Conservation (phyloP, 2,113 vertebrate genomes). For the Macrotis lagotis region DNA sequence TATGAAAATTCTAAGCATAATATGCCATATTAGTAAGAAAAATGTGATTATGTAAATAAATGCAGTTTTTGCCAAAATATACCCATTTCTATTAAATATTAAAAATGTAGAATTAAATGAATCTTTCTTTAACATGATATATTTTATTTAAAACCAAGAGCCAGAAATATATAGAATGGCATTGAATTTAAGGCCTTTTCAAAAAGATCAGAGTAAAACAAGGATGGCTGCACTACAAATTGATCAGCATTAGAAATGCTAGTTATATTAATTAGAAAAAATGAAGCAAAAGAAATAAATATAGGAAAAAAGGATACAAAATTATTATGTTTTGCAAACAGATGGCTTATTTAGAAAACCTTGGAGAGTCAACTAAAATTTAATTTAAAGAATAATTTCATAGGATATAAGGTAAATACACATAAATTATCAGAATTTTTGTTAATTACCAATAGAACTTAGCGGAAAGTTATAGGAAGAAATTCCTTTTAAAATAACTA, state of each 20-base stretch:
- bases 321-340: neutral
- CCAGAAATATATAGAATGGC: neutral
- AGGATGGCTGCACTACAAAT: neutral
- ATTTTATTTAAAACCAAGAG: neutral
- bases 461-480: neutral
- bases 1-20: neutral
- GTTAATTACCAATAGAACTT: neutral
- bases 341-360: neutral
- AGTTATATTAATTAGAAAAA: neutral
- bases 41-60: neutral
- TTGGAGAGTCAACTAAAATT: neutral
- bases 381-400: neutral
- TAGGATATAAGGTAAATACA: neutral
- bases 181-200: neutral
- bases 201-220: neutral
- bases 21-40: neutral
- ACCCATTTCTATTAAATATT: neutral
- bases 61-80: neutral
- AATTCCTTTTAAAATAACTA: neutral
- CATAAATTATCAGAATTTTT: neutral
- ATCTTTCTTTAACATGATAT: neutral
- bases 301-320: neutral
- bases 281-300: neutral
- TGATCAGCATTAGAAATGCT: neutral
- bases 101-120: neutral